Evolutionary conservation across 2,797 vertebrate species (phyloP), one percentile per base, ranked within the genome.

Genomic region (Onychomys torridus): DNA sequence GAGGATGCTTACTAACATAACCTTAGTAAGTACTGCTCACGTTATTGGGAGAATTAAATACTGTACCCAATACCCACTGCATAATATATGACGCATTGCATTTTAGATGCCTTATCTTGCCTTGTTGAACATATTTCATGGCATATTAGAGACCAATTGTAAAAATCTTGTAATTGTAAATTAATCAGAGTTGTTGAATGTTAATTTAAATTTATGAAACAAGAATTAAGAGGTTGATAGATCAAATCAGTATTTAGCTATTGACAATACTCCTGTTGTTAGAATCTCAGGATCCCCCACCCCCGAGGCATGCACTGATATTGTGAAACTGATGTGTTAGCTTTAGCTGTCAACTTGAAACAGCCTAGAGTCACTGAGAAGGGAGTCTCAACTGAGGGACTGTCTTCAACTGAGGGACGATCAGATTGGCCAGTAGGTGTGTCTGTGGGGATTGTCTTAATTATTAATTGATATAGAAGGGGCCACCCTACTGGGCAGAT

Each of bases 141-240:
- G 43, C 46, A 84, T 57, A 52, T 37, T 55, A 17, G 2, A 52
- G 1, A 75, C 89, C 93, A 73, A 37, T 81, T 84, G 0, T 57
- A 40, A 59, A 23, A 83, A 14, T n/a, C 19, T 10, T 63, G 27
- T 1, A 57, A 14, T 43, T 57, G 29, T 84, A 52, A 69, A 11
- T 23, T 61, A 63, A 91, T 84, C 12, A 78, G 78, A 88, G 46
- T 49, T 86, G 5, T 82, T 93, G 37, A 71, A 69, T 86, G 86
- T 81, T 86, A 93, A 77, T 86, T 84, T 81, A 89, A 46, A 57
- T 87, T 91, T 90, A 63, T 46, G 25, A 86, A 90, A 76, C 27
- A 88, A 77, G 32, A 71, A 71, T 86, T 87, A 71, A 89, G 86
- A 46, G 55, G 11, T 13, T 13, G 49, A 4, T 43, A 32, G 82